A percentile compares a stretch with the other conserved stretches of the same genome.
Conservation (phyloP, 1,140 invertebrate genomes). For the Drosophila saltans region DNA sequence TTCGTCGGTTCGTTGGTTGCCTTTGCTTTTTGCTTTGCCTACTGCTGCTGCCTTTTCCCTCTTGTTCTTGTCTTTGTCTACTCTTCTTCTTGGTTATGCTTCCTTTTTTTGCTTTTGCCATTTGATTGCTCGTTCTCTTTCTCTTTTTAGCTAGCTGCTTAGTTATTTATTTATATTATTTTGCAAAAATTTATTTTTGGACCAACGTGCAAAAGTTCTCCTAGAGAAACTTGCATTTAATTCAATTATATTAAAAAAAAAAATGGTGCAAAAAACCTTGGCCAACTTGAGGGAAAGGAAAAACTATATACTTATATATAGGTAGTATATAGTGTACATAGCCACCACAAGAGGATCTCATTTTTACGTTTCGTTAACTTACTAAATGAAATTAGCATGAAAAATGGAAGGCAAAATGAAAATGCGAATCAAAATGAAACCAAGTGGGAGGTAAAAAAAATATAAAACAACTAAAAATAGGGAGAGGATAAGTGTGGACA, state of each 20-base stretch:
- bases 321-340: slow-evolving; percentile 26
- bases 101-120: slow-evolving; percentile 41
- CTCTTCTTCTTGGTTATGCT: neutral
- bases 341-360: slow-evolving; percentile 22
- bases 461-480: too few relatives aligned
- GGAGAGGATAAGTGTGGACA: too few relatives aligned
- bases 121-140: slow-evolving; percentile 17
- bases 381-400: slow-evolving; percentile 23
- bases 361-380: slow-evolving; percentile 39
- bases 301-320: slow-evolving; percentile 14
- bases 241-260: slow-evolving; percentile 33
- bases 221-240: slow-evolving; percentile 41
- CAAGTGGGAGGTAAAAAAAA: neutral
- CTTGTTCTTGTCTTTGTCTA: slow-evolving; percentile 19
- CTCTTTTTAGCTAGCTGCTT: slow-evolving; percentile 34
- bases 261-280: slow-evolving; percentile 11
- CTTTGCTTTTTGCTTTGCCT: slow-evolving; percentile 22
- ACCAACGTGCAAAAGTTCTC: slow-evolving; percentile 33
- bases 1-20: slow-evolving; percentile 25
- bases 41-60: neutral
- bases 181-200: slow-evolving; percentile 59
- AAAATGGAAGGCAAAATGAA: slow-evolving; percentile 3
- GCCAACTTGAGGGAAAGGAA: slow-evolving; percentile 2
- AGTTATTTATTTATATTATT: slow-evolving; percentile 75
- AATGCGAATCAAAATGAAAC: neutral